Percentiles rank a stretch among this genome's conserved stretches.
These are phyloP conservation scores for Drosophila albomicans DNA, from an alignment of 1,140 invertebrate genomes.

Conservation along the genomic window DNA sequence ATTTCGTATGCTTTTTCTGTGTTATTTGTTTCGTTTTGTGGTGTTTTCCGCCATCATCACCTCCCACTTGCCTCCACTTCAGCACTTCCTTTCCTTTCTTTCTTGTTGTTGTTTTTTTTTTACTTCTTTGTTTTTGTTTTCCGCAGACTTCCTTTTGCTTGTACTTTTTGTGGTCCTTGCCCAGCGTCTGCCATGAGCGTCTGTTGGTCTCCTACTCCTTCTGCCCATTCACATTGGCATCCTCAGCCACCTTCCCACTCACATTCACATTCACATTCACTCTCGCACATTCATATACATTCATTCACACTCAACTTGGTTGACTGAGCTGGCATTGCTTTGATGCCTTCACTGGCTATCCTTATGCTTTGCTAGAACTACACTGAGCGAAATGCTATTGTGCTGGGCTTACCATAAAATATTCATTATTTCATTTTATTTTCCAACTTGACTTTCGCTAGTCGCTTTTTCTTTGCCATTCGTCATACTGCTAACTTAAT, in stretches of 20 bases:
- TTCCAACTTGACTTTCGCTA: too few species aligned
- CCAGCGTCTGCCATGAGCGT: conserved; percentile 11
- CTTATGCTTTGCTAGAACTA: conserved; percentile 37
- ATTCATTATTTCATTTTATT: too few species aligned
- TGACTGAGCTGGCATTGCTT: conserved; percentile 47
- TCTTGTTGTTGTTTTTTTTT: conserved; percentile 35
- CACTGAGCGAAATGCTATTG: conserved; percentile 45
- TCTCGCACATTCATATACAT: conserved; percentile 13
- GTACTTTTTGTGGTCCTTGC: conserved; percentile 26
- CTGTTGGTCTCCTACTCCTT: conserved; percentile 28
- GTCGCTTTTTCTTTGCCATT: too few species aligned
- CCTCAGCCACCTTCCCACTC: conserved; percentile 36
- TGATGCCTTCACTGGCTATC: conserved; percentile 30
- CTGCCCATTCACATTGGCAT: conserved; percentile 62
- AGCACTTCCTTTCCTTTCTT: conserved; percentile 47
- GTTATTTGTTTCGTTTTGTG: conserved; percentile 80
- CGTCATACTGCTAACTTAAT: too few species aligned
- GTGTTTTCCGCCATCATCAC: conserved; percentile 12
- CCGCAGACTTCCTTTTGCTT: conserved; percentile 33
- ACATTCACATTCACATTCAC: conserved; percentile 14
- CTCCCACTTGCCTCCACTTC: conserved; percentile 31
- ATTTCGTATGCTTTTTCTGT: conserved; percentile 81
- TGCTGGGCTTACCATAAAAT: too few species aligned
- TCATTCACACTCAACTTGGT: conserved; percentile 41
- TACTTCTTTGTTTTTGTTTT: conserved; percentile 40